Percentiles rank a stretch among this genome's conserved stretches.
Evolutionary conservation across 2,797 vertebrate species (phyloP).

Genomic region (Parauchenoglanis ngamensis): DNA sequence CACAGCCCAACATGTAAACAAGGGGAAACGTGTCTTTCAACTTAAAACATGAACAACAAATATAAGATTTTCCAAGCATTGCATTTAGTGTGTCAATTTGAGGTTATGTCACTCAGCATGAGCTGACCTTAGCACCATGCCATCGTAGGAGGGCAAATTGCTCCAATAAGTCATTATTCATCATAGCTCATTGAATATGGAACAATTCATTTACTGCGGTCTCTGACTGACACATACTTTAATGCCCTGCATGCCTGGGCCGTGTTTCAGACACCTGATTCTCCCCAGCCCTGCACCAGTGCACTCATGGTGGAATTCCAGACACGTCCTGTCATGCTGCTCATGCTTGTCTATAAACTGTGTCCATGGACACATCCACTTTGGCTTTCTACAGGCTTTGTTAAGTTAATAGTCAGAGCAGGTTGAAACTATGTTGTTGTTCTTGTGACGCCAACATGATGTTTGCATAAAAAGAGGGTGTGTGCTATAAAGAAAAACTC

Average conservation of each 20-base stretch:
- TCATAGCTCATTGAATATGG: constrained; percentile 14
- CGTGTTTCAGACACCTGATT: constrained; percentile 28
- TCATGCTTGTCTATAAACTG: constrained; percentile 11
- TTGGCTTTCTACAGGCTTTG: constrained; percentile 62
- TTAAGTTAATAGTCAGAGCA: constrained; percentile 60
- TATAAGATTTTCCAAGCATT: background rate
- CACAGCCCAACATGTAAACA: background rate
- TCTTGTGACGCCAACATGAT: background rate
- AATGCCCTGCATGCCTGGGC: constrained; percentile 19
- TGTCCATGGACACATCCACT: constrained; percentile 28
- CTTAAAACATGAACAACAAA: background rate
- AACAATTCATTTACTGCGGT: constrained; percentile 12
- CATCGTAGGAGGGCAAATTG: background rate
- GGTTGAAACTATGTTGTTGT: constrained; percentile 22
- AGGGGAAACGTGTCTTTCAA: background rate
- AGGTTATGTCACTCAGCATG: background rate
- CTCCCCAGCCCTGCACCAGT: constrained; percentile 35
- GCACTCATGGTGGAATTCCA: constrained; percentile 35
- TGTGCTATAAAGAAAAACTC: background rate
- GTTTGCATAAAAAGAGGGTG: background rate
- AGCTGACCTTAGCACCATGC: background rate
- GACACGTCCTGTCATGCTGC: constrained; percentile 29
- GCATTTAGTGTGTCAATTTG: background rate
- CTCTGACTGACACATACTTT: constrained; percentile 33
- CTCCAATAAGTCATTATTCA: constrained; percentile 6